Base-by-base conservation (phyloP, 2,797 vertebrate species). In the Aselliscus stoliczkanus region DNA sequence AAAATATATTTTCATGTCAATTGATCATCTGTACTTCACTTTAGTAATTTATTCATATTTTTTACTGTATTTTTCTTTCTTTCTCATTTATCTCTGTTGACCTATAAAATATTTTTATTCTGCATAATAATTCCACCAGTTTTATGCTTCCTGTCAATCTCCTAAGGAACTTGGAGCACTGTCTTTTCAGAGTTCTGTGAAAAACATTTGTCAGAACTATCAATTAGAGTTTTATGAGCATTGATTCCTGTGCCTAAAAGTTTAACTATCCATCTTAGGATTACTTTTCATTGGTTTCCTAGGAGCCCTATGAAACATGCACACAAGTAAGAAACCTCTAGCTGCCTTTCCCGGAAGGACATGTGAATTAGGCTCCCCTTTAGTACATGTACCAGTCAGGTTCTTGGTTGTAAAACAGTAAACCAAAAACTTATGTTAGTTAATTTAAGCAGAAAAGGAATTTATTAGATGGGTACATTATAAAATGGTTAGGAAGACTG, bases 1-100 rank as follows among this genome's bases (percentile, higher is more conserved):
- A 76, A 92, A 90, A n/a, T 90, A 44, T 42, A 50, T 82, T 92
- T 81, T 93, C 25, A 56, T 81, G 56, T 81, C 58, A 89, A 75
- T 2, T 76, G 13, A 79, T 73, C 58, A 81, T 52, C 15, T 76
- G 34, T 79, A 92, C 69, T 92, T 87, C 60, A 92, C 64, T 85
- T 86, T 2, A 75, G 64, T 90, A 60, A 96, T 75, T 73, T 87
- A 75, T 69, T 67, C 31, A 39, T 69, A 44, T 73, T 62, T 23
- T 91, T 94, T 79, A 65, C 37, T 92, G 20, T 80, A 17, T 67
- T 90, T 90, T 96, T 82, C 54, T 84, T 65, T 21, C 42, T 39
- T 85, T 80, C n/a, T 42, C 39, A 89, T 47, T 29, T 67, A 23
- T 93, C 21, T 75, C 15, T 79, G 23, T 67, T 82, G 34, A 82